Percentiles rank a stretch among this genome's conserved stretches.
Evolutionary conservation across 2,888 invertebrate species (phyloP).

Genomic region (Cheilosia vernalis): DNA sequence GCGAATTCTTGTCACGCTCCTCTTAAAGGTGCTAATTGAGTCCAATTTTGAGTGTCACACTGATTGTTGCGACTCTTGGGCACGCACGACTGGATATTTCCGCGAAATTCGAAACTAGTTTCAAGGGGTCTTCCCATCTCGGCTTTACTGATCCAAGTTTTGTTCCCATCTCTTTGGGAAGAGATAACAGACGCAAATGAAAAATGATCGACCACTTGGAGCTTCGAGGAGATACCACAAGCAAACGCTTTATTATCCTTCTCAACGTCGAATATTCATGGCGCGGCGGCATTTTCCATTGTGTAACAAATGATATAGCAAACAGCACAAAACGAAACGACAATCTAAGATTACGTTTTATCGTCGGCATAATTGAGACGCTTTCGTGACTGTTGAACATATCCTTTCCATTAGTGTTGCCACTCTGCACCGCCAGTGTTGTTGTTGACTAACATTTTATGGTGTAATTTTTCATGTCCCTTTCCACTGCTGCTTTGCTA

Average conservation of each 20-base stretch:
- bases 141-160: neutral
- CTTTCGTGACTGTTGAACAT: slow-evolving; percentile 74
- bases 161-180: neutral
- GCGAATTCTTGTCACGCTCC: slow-evolving; percentile 54
- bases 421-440: slow-evolving; percentile 13
- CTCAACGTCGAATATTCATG: slow-evolving; percentile 38
- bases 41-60: slow-evolving; percentile 54
- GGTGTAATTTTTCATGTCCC: slow-evolving; percentile 42
- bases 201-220: slow-evolving; percentile 41
- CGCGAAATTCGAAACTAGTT: slow-evolving; percentile 35
- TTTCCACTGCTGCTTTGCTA: neutral
- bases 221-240: neutral
- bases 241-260: slow-evolving; percentile 49
- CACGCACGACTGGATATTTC: slow-evolving; percentile 43
- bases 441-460: slow-evolving; percentile 64
- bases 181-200: slow-evolving; percentile 32
- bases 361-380: slow-evolving; percentile 67
- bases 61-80: slow-evolving; percentile 2
- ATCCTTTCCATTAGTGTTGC: slow-evolving; percentile 67
- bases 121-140: neutral
- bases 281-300: slow-evolving; percentile 6
- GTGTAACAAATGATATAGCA: slow-evolving; percentile 28
- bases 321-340: slow-evolving; percentile 35
- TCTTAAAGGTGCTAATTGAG: slow-evolving; percentile 61
- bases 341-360: slow-evolving; percentile 68